Evolutionary conservation across 2,888 invertebrate species (phyloP).

Genomic region (Amorpha juglandis): DNA sequence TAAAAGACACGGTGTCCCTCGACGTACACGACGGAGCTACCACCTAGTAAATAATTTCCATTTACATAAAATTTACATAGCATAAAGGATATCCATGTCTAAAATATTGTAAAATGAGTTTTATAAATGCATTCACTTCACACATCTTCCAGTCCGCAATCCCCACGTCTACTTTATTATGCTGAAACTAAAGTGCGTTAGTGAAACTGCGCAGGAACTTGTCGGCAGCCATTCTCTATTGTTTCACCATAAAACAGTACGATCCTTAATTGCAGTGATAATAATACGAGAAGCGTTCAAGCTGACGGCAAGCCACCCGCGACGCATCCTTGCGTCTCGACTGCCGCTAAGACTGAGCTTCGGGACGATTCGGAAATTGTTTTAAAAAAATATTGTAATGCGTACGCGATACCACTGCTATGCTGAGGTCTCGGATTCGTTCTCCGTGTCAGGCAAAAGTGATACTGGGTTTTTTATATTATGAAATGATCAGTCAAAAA

Average conservation of each 20-base stretch:
- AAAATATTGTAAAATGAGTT: neutral
- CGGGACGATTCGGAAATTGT: too few species aligned
- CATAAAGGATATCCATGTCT: too few species aligned
- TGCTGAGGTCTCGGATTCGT: too few species aligned
- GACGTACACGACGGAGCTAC: too few species aligned
- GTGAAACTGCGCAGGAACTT: constrained; percentile 5
- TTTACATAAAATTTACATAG: too few species aligned
- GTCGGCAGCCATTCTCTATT: constrained; percentile 9
- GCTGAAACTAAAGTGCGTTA: neutral
- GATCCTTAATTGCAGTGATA: constrained; percentile 29
- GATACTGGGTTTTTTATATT: too few species aligned
- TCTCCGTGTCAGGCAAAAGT: too few species aligned
- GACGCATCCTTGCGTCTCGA: constrained; percentile 34
- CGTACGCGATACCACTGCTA: too few species aligned
- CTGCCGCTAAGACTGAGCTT: neutral
- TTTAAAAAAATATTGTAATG: too few species aligned
- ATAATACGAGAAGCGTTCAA: constrained; percentile 20
- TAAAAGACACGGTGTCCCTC: too few species aligned
- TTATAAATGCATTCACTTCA: neutral
- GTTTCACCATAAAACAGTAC: constrained; percentile 26
- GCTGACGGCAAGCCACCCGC: constrained; percentile 43
- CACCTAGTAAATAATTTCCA: too few species aligned
- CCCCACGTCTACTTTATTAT: neutral
- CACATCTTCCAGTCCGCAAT: neutral
- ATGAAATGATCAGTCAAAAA: too few species aligned